Percentiles rank a stretch among this genome's conserved stretches.
These are phyloP conservation scores for Acrossocheilus fasciatus DNA, from an alignment of 2,797 vertebrate species.

Conservation along the genomic window DNA sequence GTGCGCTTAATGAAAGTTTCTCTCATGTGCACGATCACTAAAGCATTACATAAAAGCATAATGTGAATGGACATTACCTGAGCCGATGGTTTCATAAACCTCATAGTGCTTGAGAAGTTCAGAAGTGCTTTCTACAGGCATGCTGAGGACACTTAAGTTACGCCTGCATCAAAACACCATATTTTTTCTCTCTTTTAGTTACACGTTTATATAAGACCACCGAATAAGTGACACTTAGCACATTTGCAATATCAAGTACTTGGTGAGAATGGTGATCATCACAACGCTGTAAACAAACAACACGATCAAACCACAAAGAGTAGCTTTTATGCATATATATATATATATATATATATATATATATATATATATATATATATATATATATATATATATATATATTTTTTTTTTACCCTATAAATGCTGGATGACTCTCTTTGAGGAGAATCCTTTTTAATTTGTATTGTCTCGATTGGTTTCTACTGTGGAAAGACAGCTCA, in stretches of 20 bases:
- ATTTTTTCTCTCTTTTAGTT: not conserved
- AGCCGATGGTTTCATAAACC: conserved; percentile 89
- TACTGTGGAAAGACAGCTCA: not conserved
- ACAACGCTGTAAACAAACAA: not conserved
- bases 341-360: too few relatives aligned
- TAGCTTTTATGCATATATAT: too few relatives aligned
- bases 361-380: too few relatives aligned
- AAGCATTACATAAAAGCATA: not conserved
- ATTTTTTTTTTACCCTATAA: not conserved
- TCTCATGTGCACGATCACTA: not conserved
- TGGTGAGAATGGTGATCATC: not conserved
- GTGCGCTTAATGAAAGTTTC: not conserved
- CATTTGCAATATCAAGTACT: not conserved
- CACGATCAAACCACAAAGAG: not conserved
- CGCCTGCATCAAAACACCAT: not conserved
- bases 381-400: too few relatives aligned
- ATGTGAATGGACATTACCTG: conserved; percentile 77
- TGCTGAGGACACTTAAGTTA: conserved; percentile 45
- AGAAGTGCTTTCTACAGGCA: conserved; percentile 77
- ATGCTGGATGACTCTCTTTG: not conserved
- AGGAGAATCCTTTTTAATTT: not conserved
- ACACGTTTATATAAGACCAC: not conserved
- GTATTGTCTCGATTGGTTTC: not conserved
- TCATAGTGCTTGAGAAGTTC: conserved; percentile 90
- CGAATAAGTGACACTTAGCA: not conserved